Percentiles rank a stretch among this genome's conserved stretches.
These are phyloP conservation scores for Phymorhynchus buccinoides DNA, from an alignment of 1,140 invertebrate species.

Conservation along the genomic window DNA sequence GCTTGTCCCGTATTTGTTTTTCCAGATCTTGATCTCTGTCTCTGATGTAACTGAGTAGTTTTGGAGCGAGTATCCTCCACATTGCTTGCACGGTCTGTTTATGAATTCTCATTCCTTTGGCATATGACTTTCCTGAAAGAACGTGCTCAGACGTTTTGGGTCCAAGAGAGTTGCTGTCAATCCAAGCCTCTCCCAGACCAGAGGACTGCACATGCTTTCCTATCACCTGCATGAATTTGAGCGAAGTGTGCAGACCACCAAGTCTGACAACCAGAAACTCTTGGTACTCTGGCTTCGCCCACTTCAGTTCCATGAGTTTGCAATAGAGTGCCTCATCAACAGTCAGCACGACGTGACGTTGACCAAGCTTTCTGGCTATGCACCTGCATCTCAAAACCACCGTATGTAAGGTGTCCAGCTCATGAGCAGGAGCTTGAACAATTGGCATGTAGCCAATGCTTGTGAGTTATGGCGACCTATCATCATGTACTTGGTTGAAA, in stretches of 20 bases:
- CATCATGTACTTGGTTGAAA: slow-evolving; percentile 23
- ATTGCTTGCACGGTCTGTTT: background rate
- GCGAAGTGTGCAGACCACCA: slow-evolving; percentile 1
- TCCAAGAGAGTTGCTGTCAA: background rate
- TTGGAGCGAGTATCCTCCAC: background rate
- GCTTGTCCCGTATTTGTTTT: no score
- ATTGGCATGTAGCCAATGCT: slow-evolving; percentile 19
- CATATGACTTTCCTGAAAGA: background rate
- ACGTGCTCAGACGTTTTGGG: background rate
- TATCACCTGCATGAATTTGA: slow-evolving; percentile 28
- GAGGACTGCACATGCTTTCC: slow-evolving; percentile 6
- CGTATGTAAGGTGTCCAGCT: slow-evolving; percentile 18
- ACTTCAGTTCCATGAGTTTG: slow-evolving; percentile 36
- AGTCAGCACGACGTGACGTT: slow-evolving; percentile 26
- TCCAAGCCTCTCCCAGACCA: background rate
- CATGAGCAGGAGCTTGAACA: slow-evolving; percentile 25
- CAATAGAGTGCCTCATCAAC: slow-evolving; percentile 34
- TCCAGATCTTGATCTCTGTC: background rate
- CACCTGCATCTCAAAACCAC: slow-evolving; percentile 2
- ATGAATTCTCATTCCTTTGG: background rate
- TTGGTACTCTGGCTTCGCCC: background rate
- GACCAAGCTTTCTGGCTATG: slow-evolving; percentile 18
- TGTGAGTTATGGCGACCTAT: background rate
- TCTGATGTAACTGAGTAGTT: background rate
- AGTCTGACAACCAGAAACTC: slow-evolving; percentile 13